Percentiles rank a stretch among this genome's conserved stretches.
Conservation (phyloP, 2,888 invertebrate genomes). For the Macaria notata region DNA sequence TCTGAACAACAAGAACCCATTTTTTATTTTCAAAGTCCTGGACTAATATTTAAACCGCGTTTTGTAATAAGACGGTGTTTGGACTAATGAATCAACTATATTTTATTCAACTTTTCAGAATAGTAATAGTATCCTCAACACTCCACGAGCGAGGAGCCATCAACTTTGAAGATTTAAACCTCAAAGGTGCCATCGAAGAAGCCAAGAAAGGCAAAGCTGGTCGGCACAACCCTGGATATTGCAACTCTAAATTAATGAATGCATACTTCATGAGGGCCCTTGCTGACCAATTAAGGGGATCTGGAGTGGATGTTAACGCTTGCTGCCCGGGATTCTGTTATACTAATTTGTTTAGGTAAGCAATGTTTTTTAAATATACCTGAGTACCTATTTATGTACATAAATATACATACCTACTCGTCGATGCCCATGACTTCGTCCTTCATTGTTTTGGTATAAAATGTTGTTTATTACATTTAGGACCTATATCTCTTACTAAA, state of each 20-base stretch:
- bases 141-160: slow-evolving; percentile 87
- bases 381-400: too few relatives aligned
- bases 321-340: slow-evolving; percentile 92
- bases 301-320: slow-evolving; percentile 84
- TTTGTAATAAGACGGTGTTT: too few relatives aligned
- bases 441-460: too few relatives aligned
- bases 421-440: too few relatives aligned
- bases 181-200: slow-evolving; percentile 72
- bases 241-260: slow-evolving; percentile 90
- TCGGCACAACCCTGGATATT: slow-evolving; percentile 84
- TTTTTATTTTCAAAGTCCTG: too few relatives aligned
- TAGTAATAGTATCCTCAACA: slow-evolving; percentile 87
- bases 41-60: too few relatives aligned
- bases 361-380: neutral
- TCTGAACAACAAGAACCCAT: too few relatives aligned
- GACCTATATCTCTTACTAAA: too few relatives aligned
- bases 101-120: slow-evolving; percentile 73
- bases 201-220: slow-evolving; percentile 54
- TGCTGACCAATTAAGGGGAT: slow-evolving; percentile 77
- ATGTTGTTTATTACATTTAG: too few relatives aligned
- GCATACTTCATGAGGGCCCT: slow-evolving; percentile 86
- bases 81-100: too few relatives aligned
- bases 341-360: slow-evolving; percentile 87
- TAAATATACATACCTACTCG: too few relatives aligned
- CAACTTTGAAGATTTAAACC: slow-evolving; percentile 85